Percentiles rank a stretch among this genome's conserved stretches.
These are phyloP conservation scores for Rhinichthys osculus DNA, from an alignment of 2,797 vertebrate genomes.

Conservation along the genomic window DNA sequence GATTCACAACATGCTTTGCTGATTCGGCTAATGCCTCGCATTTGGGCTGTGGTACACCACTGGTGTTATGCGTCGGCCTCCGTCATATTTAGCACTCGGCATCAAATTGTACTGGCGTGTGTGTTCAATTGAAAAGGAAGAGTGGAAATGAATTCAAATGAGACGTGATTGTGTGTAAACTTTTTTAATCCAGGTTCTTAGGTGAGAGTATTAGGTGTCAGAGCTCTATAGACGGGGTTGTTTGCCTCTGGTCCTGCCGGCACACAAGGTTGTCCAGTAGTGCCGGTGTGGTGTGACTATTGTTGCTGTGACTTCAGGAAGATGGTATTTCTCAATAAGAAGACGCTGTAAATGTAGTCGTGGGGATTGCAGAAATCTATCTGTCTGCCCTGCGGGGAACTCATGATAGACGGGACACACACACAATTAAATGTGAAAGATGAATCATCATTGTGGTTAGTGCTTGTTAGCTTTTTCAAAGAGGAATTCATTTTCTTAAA, in stretches of 20 bases:
- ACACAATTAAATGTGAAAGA: constrained; percentile 6
- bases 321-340: constrained; percentile 74
- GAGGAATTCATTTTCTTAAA: constrained; percentile 16
- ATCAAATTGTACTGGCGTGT: constrained; percentile 20
- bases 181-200: constrained; percentile 17
- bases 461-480: not conserved
- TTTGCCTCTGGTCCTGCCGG: constrained; percentile 26
- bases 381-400: constrained; percentile 53
- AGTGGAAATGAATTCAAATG: not conserved
- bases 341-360: constrained; percentile 67
- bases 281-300: constrained; percentile 44
- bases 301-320: constrained; percentile 70
- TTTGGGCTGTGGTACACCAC: constrained; percentile 43
- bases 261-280: constrained; percentile 18
- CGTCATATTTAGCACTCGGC: not conserved
- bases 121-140: constrained; percentile 32
- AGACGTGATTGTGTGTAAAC: constrained; percentile 9
- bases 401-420: constrained; percentile 43
- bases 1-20: constrained; percentile 24
- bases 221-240: not conserved
- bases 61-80: constrained; percentile 22
- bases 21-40: constrained; percentile 23
- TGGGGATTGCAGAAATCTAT: constrained; percentile 70
- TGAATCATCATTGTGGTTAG: constrained; percentile 6
- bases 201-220: constrained; percentile 10